Evolutionary conservation across 2,113 vertebrate species (phyloP).

Genomic region (Corvus hawaiiensis): DNA sequence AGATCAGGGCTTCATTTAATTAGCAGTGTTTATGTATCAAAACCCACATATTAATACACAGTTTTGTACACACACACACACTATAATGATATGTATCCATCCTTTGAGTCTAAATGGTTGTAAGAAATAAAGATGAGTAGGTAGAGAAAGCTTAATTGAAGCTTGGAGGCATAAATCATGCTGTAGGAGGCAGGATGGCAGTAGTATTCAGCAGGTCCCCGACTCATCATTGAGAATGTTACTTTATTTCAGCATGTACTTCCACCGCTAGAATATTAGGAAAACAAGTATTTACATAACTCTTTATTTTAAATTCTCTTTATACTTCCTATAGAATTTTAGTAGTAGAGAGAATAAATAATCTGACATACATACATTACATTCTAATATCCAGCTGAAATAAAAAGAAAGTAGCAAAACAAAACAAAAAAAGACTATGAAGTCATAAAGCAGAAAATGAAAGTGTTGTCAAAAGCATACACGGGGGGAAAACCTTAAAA

Average conservation of each 20-base stretch:
- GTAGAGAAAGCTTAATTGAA: neutral
- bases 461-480: conserved; percentile 28
- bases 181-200: neutral
- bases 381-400: neutral
- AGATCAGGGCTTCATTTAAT: neutral
- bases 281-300: neutral
- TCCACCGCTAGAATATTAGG: neutral
- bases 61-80: neutral
- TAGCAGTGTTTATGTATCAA: neutral
- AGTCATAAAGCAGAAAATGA: conserved; percentile 59
- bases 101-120: neutral
- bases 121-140: neutral
- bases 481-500: conserved; percentile 54
- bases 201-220: neutral
- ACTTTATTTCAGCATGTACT: neutral
- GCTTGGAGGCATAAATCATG: neutral
- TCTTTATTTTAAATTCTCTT: neutral
- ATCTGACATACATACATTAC: neutral
- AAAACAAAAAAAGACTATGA: conserved; percentile 6
- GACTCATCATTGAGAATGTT: neutral
- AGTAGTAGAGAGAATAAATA: neutral
- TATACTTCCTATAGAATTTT: neutral
- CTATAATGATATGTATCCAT: neutral
- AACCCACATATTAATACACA: neutral
- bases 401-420: neutral